phyloP scores from a whole-genome alignment of 2,888 invertebrate genomes.

The Lithophane socia region DNA sequence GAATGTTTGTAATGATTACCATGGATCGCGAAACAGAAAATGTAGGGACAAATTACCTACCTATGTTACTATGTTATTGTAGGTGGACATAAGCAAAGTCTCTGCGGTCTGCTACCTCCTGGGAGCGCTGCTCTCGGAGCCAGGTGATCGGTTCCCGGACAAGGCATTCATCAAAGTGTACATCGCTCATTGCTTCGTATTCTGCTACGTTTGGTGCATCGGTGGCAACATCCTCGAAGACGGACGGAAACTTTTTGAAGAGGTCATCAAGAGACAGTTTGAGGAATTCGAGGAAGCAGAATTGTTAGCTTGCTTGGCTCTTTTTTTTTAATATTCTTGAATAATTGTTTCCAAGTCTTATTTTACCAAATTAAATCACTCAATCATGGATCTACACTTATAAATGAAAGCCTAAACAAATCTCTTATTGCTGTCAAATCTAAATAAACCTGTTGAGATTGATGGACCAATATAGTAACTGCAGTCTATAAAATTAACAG shows the following conservation, averaged over 20 bases:
- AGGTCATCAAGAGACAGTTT: conserved; percentile 92
- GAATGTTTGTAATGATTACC: neutral
- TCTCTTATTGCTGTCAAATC: neutral
- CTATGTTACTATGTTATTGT: neutral
- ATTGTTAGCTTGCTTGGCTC: conserved; percentile 76
- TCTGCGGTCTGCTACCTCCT: conserved; percentile 94
- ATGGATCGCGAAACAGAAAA: neutral
- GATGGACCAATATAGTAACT: neutral
- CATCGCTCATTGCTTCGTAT: conserved; percentile 94
- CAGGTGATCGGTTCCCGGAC: conserved; percentile 91
- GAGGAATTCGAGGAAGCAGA: conserved; percentile 93
- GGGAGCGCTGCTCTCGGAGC: conserved; percentile 92
- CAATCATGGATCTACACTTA: neutral
- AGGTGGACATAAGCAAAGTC: conserved; percentile 96
- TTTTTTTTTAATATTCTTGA: neutral
- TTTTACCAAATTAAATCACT: neutral
- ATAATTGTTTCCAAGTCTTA: neutral
- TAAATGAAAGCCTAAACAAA: neutral
- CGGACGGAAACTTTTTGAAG: conserved; percentile 93
- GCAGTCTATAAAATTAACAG: neutral
- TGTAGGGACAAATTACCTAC: too few species aligned
- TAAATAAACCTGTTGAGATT: neutral
- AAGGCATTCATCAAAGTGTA: conserved; percentile 91
- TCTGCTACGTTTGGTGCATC: conserved; percentile 95
- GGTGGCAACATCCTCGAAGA: conserved; percentile 95